These are phyloP conservation scores for Temnopleurus reevesii DNA, from an alignment of 53 echinoderm and acorn worm genomes.

Conservation along the genomic window DNA sequence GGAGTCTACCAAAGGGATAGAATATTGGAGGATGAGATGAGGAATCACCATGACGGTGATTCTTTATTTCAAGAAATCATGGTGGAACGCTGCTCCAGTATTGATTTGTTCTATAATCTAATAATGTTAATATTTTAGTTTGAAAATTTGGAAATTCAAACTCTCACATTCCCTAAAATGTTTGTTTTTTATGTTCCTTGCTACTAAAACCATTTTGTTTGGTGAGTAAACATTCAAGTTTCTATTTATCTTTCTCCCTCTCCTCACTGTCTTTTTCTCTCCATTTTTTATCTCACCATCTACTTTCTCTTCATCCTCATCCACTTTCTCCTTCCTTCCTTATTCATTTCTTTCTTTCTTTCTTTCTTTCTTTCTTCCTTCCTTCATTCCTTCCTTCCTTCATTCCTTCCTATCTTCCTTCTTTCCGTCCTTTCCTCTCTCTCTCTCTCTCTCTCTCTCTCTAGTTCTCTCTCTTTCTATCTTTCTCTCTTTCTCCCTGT, in stretches of 20 bases:
- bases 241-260: not conserved
- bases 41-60: not conserved
- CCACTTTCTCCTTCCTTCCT: not conserved
- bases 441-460: not conserved
- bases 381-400: not conserved
- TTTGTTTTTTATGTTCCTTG: not conserved
- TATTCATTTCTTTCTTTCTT: not conserved
- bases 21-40: not conserved
- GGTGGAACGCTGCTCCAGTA: not conserved
- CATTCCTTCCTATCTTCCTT: not conserved
- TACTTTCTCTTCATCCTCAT: not conserved
- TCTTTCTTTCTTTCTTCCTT: not conserved
- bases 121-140: not conserved
- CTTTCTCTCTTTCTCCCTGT: not conserved
- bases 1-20: not conserved
- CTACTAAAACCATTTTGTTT: not conserved
- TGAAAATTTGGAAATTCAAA: no score
- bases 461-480: not conserved
- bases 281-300: not conserved
- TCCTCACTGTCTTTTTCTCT: not conserved
- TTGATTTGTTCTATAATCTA: constrained; percentile 1
- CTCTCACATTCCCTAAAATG: no score
- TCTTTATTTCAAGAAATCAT: constrained; percentile 10
- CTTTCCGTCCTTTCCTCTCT: not conserved
- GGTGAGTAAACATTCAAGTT: not conserved